Percentiles rank a stretch among this genome's conserved stretches.
phyloP scores from a whole-genome alignment of 1,140 invertebrate species.

The Gryon sp. region DNA sequence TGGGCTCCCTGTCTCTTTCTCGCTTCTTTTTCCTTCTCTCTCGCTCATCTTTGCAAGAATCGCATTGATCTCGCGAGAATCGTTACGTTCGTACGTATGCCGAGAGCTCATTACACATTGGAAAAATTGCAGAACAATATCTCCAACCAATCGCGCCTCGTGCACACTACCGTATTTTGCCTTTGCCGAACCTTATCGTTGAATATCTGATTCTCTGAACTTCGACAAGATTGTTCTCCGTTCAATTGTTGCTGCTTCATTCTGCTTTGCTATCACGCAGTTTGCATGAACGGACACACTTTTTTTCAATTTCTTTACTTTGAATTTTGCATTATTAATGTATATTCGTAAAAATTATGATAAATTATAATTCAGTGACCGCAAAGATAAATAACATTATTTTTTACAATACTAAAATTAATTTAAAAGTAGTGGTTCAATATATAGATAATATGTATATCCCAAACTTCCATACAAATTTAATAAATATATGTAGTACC shows the following conservation, averaged over 20 bases:
- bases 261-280: conserved; percentile 11
- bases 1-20: conserved; percentile 16
- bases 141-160: conserved; percentile 37
- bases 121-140: conserved; percentile 52
- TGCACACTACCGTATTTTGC: conserved; percentile 24
- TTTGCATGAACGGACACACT: conserved; percentile 2
- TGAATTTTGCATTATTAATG: no score
- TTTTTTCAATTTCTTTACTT: no score
- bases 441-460: no score
- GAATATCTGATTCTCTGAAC: conserved; percentile 53
- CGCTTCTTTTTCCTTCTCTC: background rate
- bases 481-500: no score
- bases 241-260: conserved; percentile 23
- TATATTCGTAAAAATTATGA: no score
- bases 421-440: no score
- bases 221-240: conserved; percentile 26
- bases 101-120: conserved; percentile 46
- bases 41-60: conserved; percentile 1
- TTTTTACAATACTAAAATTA: no score
- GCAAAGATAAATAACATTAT: no score
- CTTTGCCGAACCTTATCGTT: conserved; percentile 45
- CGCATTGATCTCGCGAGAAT: conserved; percentile 50
- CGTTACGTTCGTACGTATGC: conserved; percentile 40
- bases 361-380: no score
- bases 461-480: no score